Percentiles rank a stretch among this genome's conserved stretches.
phyloP scores from a whole-genome alignment of 2,888 invertebrate species.

The Piscicola geometra region DNA sequence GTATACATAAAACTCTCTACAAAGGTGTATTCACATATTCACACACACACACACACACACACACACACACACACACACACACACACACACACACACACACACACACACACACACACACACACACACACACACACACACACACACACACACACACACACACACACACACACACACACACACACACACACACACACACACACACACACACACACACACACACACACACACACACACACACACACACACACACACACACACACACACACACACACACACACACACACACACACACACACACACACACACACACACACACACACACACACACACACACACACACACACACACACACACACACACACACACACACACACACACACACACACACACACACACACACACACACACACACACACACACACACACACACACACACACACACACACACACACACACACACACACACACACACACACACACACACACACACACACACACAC shows the following conservation, averaged over 20 bases:
- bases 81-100: constrained; percentile 5
- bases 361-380: constrained; percentile 21
- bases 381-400: constrained; percentile 26
- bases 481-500: constrained; percentile 8
- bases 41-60: not conserved
- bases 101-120: constrained; percentile 1
- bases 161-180: constrained; percentile 12
- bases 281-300: not conserved
- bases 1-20: no score
- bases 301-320: not conserved
- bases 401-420: constrained; percentile 28
- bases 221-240: not conserved
- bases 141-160: not conserved
- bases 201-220: constrained; percentile 16
- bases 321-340: not conserved
- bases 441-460: constrained; percentile 8
- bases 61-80: constrained; percentile 9
- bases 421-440: constrained; percentile 10
- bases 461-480: constrained; percentile 23
- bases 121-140: constrained; percentile 2
- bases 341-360: constrained; percentile 11
- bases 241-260: not conserved
- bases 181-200: constrained; percentile 2
- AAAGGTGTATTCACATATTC: no score
- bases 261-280: not conserved